Evolutionary conservation across 2,888 invertebrate genomes (phyloP).

Genomic region (Eupithecia centaureata): DNA sequence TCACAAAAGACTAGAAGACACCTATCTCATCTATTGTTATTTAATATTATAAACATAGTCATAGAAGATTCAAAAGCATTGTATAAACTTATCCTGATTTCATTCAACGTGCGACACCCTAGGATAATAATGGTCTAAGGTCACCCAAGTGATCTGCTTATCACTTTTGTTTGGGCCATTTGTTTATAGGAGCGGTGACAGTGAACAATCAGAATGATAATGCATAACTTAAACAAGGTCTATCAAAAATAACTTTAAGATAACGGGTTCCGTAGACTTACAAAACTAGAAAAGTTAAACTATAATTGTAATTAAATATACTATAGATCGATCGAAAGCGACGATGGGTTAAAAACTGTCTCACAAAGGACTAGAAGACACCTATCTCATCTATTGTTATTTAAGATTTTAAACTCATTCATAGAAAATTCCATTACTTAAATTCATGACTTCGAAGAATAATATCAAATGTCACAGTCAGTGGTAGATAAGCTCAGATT

Average conservation of each 20-base stretch:
- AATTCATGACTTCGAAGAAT: neutral
- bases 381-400: too few relatives aligned
- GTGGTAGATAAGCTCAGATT: neutral
- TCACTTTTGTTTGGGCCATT: neutral
- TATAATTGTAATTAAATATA: neutral
- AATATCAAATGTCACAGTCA: neutral
- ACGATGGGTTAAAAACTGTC: too few relatives aligned
- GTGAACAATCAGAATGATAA: neutral
- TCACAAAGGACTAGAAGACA: too few relatives aligned
- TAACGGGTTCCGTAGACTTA: neutral
- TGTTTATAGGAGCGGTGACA: neutral
- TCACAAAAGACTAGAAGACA: too few relatives aligned
- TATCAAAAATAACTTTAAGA: neutral
- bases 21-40: too few relatives aligned
- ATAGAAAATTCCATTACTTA: neutral
- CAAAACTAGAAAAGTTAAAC: neutral
- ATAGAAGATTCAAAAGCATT: too few relatives aligned
- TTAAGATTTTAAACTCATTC: too few relatives aligned
- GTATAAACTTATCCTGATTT: neutral
- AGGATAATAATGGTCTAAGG: neutral
- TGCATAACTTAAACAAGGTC: neutral
- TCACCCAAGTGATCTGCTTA: neutral
- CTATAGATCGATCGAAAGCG: too few relatives aligned
- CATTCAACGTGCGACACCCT: neutral
- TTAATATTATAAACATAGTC: too few relatives aligned